Evolutionary conservation across 1,140 invertebrate genomes (phyloP).

Genomic region (Semibalanus balanoides): DNA sequence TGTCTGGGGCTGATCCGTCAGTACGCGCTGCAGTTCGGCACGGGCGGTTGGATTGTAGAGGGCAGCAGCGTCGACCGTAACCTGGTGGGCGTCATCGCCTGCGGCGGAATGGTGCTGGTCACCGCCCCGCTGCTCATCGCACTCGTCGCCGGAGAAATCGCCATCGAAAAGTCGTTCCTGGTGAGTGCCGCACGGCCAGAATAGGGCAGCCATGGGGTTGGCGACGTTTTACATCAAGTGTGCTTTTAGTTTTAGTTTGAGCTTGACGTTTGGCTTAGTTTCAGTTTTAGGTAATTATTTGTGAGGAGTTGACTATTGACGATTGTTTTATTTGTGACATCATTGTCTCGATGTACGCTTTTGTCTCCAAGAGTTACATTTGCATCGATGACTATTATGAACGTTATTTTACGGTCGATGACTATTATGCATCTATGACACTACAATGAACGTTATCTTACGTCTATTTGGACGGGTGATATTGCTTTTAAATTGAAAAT

Average conservation of each 20-base stretch:
- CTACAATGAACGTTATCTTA: too few species aligned
- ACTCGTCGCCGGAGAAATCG: conserved; percentile 11
- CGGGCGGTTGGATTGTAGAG: neutral
- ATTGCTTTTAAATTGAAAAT: too few species aligned
- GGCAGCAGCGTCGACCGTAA: conserved; percentile 9
- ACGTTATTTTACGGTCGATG: too few species aligned
- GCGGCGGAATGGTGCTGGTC: conserved; percentile 16
- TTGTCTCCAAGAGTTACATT: too few species aligned
- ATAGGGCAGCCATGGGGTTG: too few species aligned
- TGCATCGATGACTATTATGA: too few species aligned
- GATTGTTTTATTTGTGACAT: too few species aligned
- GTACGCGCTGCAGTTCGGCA: conserved; percentile 15
- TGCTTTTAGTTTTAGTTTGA: neutral
- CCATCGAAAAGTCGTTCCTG: conserved; percentile 17
- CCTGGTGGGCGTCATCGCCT: conserved; percentile 16
- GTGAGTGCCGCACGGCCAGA: conserved; percentile 7
- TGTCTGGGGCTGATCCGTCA: conserved; percentile 15
- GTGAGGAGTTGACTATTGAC: neutral
- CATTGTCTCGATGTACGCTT: too few species aligned
- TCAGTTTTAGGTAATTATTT: neutral
- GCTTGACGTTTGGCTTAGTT: too few species aligned
- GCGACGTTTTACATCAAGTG: neutral
- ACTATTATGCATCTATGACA: too few species aligned
- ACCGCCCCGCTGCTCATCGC: conserved; percentile 16
- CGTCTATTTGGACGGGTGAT: too few species aligned